These are phyloP conservation scores for Spilosoma lubricipeda DNA, from an alignment of 2,888 invertebrate genomes.

Conservation along the genomic window DNA sequence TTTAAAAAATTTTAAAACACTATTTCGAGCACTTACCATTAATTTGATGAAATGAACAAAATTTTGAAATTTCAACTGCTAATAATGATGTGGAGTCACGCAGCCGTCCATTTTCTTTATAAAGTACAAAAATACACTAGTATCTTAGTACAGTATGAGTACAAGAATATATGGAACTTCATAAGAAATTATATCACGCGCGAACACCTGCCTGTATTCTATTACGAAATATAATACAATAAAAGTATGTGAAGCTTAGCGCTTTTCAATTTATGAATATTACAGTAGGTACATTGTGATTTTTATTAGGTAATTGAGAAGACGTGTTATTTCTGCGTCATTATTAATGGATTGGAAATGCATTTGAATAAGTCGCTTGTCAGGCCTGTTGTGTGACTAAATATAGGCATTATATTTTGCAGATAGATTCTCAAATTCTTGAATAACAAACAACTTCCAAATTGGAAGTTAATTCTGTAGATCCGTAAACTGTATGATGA, in stretches of 20 bases:
- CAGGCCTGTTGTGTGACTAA: neutral
- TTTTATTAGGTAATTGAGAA: neutral
- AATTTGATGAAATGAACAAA: neutral
- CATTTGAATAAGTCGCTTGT: too few relatives aligned
- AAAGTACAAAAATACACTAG: neutral
- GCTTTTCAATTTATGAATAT: conserved; percentile 2
- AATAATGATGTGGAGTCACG: neutral
- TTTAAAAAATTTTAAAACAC: too few relatives aligned
- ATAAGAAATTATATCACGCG: neutral
- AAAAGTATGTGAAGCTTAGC: neutral
- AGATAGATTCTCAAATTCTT: neutral
- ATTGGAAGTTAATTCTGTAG: neutral
- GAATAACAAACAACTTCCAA: neutral
- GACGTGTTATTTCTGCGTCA: neutral
- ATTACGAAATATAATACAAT: neutral
- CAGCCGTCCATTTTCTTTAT: too few relatives aligned
- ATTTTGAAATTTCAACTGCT: neutral
- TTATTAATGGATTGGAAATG: too few relatives aligned
- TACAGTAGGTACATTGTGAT: neutral
- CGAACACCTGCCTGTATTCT: neutral
- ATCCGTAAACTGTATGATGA: neutral
- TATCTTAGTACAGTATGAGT: neutral
- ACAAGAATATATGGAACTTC: neutral
- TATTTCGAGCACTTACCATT: too few relatives aligned
- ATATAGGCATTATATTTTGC: neutral